A percentile compares a stretch with the other conserved stretches of the same genome.
Conservation (phyloP, 2,797 vertebrate genomes). For the Myripristis murdjan region DNA sequence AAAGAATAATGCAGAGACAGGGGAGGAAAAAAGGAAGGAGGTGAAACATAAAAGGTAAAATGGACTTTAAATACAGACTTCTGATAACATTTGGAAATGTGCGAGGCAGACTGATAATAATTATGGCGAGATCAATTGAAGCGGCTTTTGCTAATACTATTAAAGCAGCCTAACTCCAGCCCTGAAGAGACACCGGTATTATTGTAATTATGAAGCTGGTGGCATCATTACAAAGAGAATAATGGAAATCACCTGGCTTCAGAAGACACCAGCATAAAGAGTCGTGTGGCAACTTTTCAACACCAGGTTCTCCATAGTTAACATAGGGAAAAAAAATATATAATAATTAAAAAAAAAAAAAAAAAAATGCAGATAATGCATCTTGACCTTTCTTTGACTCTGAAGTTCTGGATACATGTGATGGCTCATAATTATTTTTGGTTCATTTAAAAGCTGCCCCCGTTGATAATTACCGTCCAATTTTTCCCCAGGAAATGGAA, state of each 20-base stretch:
- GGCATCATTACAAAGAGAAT: constrained; percentile 86
- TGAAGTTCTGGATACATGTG: no score
- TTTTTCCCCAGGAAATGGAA: not conserved
- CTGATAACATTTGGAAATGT: constrained; percentile 45
- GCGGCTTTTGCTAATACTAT: constrained; percentile 74
- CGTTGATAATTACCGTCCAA: not conserved
- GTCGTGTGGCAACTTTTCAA: constrained; percentile 1
- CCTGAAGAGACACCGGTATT: constrained; percentile 57
- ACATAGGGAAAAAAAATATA: no score
- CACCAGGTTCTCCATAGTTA: constrained; percentile 23
- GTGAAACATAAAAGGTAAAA: constrained; percentile 22
- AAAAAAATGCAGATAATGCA: not conserved
- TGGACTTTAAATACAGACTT: not conserved
- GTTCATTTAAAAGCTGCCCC: not conserved
- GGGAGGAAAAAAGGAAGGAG: constrained; percentile 47
- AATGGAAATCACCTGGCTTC: constrained; percentile 88
- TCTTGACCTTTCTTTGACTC: not conserved
- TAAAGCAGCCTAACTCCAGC: constrained; percentile 56
- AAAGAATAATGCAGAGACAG: not conserved
- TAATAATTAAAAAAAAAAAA: no score
- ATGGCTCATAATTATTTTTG: no score
- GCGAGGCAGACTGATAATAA: constrained; percentile 75
- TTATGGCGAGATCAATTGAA: constrained; percentile 86
- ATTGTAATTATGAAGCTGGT: constrained; percentile 87
- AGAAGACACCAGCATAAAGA: constrained; percentile 44